A percentile compares a stretch with the other conserved stretches of the same genome.
phyloP scores from a whole-genome alignment of 2,113 vertebrate species.

The Mixornis gularis region DNA sequence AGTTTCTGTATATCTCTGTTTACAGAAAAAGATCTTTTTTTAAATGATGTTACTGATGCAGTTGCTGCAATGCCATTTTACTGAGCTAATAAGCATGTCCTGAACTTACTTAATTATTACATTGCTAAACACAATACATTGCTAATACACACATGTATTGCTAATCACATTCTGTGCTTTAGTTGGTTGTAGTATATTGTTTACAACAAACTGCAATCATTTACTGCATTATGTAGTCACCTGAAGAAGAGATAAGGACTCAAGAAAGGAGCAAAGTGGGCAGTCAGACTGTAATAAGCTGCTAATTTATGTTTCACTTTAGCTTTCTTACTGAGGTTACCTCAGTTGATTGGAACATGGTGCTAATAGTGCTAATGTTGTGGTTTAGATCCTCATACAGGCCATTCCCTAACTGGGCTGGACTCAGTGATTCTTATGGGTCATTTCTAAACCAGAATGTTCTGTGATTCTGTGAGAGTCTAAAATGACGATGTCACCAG shows the following conservation, averaged over 20 bases:
- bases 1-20: not conserved
- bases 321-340: not conserved
- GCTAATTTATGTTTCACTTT: not conserved
- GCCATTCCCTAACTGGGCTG: not conserved
- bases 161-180: not conserved
- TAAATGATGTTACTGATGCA: not conserved
- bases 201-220: not conserved
- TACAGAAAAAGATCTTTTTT: not conserved
- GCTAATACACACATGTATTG: too few species aligned
- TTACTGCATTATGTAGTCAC: not conserved
- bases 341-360: not conserved
- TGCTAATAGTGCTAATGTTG: fast-evolving
- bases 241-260: not conserved
- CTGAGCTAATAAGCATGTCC: not conserved
- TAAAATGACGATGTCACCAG: not conserved
- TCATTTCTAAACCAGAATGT: not conserved
- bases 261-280: not conserved
- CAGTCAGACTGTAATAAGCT: not conserved
- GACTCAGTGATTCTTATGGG: not conserved
- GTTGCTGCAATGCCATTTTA: not conserved
- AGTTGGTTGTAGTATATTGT: not conserved
- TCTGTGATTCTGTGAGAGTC: not conserved
- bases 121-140: not conserved
- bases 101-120: not conserved
- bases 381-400: too few species aligned